These are phyloP conservation scores for Epiblema foenella DNA, from an alignment of 2,888 invertebrate genomes.

Conservation along the genomic window DNA sequence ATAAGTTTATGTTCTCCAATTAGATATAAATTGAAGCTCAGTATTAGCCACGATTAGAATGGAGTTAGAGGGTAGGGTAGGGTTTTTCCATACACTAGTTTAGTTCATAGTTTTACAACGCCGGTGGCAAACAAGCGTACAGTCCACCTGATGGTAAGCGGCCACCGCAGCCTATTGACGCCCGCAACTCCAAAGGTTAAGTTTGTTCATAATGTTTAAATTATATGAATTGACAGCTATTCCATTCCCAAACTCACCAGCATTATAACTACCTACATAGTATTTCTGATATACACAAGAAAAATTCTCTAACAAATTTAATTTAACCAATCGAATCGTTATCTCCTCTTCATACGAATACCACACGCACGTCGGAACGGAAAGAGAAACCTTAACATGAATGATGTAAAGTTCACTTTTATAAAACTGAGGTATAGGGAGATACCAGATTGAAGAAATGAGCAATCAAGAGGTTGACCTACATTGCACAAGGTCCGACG, in stretches of 20 bases:
- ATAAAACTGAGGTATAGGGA: background rate
- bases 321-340: slow-evolving; percentile 15
- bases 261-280: background rate
- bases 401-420: background rate
- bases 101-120: too few relatives aligned
- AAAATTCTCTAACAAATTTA: background rate
- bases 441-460: background rate
- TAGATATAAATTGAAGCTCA: background rate
- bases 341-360: background rate
- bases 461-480: slow-evolving; percentile 26
- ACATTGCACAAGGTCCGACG: slow-evolving; percentile 21
- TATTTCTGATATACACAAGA: background rate
- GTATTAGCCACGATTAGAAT: too few relatives aligned
- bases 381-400: background rate
- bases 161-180: too few relatives aligned
- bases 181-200: too few relatives aligned
- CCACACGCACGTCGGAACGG: background rate
- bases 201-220: too few relatives aligned
- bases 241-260: too few relatives aligned
- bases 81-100: too few relatives aligned
- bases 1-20: background rate
- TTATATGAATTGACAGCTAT: too few relatives aligned
- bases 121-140: too few relatives aligned
- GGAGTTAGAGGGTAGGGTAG: too few relatives aligned
- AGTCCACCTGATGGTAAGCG: too few relatives aligned